Conservation (phyloP, 1,140 invertebrate species). For the Dendrolimus punctatus region DNA sequence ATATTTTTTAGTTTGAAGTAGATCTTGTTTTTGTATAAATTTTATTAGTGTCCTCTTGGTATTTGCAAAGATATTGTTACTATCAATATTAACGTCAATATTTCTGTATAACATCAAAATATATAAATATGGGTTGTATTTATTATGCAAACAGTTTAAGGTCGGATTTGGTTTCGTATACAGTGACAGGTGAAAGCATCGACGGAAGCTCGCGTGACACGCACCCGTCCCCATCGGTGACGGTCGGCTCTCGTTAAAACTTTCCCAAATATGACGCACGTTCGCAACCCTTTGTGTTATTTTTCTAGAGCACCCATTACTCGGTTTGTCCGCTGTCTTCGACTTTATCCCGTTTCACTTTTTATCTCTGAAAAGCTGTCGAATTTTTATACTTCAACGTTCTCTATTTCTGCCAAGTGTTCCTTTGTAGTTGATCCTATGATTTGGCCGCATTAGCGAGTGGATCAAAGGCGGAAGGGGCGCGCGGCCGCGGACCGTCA, state of each 20-base stretch:
- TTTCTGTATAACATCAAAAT: no score
- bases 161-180: background rate
- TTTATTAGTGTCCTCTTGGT: no score
- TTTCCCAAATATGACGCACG: constrained; percentile 56
- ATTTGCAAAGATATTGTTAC: no score
- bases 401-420: constrained; percentile 12
- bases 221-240: constrained; percentile 22
- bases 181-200: constrained; percentile 42
- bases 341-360: constrained; percentile 18
- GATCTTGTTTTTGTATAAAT: no score
- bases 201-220: constrained; percentile 52
- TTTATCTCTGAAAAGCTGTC: background rate
- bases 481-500: constrained; percentile 14
- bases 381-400: background rate
- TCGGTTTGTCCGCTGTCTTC: constrained; percentile 30
- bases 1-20: no score
- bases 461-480: constrained; percentile 23
- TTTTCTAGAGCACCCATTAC: constrained; percentile 35
- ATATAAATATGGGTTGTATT: no score
- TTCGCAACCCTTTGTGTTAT: constrained; percentile 53
- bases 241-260: constrained; percentile 54
- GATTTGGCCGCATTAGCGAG: constrained; percentile 35
- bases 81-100: no score
- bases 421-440: constrained; percentile 30
- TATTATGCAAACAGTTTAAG: background rate